Percentiles rank a stretch among this genome's conserved stretches.
Conservation (phyloP, 1,140 invertebrate genomes). For the Andricus grossulariae region DNA sequence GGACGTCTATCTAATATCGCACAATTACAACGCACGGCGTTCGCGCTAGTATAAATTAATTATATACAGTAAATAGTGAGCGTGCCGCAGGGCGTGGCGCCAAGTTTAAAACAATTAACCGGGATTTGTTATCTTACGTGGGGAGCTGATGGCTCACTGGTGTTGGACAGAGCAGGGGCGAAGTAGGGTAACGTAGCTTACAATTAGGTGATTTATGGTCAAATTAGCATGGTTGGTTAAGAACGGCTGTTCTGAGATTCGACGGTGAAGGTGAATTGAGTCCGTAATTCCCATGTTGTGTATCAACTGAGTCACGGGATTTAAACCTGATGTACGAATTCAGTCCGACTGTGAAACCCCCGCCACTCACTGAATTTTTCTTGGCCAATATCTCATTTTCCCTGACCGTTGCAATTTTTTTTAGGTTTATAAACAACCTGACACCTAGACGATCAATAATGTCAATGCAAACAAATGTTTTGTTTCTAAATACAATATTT, state of each 20-base stretch:
- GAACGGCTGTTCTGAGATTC: neutral
- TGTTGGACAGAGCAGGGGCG: neutral
- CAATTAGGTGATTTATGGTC: slow-evolving; percentile 42
- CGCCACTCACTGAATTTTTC: too few species aligned
- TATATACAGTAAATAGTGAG: slow-evolving; percentile 59
- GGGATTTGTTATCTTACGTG: slow-evolving; percentile 53
- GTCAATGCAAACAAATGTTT: too few species aligned
- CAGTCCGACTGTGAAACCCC: too few species aligned
- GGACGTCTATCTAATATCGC: slow-evolving; percentile 46
- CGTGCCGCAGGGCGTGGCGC: slow-evolving; percentile 42
- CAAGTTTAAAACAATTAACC: slow-evolving; percentile 64
- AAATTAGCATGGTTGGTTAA: slow-evolving; percentile 39
- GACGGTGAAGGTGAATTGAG: too few species aligned
- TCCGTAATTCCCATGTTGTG: too few species aligned
- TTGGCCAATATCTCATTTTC: too few species aligned
- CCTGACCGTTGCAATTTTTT: too few species aligned
- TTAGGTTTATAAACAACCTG: too few species aligned
- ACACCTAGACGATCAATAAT: too few species aligned
- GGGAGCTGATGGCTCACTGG: slow-evolving; percentile 30
- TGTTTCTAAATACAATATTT: too few species aligned
- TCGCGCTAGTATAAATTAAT: slow-evolving; percentile 58
- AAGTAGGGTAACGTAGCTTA: slow-evolving; percentile 39
- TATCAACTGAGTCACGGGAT: too few species aligned
- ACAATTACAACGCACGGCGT: slow-evolving; percentile 51
- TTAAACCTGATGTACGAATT: too few species aligned